Conservation (phyloP, 2,888 invertebrate species). For the Ecliptopera silaceata region DNA sequence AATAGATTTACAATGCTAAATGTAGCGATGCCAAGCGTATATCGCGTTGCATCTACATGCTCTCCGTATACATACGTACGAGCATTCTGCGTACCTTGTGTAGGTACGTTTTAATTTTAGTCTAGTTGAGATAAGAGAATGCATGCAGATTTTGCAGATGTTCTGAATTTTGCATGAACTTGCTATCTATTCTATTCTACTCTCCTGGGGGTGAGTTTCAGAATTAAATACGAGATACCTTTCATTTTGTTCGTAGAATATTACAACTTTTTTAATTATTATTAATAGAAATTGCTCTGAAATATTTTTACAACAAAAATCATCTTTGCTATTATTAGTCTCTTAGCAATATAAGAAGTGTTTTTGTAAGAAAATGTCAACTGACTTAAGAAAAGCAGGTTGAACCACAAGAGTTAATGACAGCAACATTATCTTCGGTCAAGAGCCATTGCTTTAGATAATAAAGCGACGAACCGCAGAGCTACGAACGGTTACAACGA, state of each 20-base stretch:
- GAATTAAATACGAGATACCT: neutral
- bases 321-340: no score
- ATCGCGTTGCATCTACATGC: neutral
- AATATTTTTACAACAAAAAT: neutral
- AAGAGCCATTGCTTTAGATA: conserved; percentile 10
- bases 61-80: conserved; percentile 1
- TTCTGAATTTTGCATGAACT: conserved; percentile 17
- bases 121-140: conserved; percentile 23
- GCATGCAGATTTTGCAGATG: conserved; percentile 20
- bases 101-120: conserved; percentile 25
- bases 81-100: conserved; percentile 8
- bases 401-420: conserved; percentile 7
- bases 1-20: neutral
- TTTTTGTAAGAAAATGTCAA: neutral
- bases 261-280: no score
- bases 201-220: neutral
- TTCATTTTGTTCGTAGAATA: neutral
- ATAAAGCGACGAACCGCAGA: conserved; percentile 7
- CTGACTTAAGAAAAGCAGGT: no score
- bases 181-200: conserved; percentile 9
- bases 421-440: conserved; percentile 3
- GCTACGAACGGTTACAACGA: neutral
- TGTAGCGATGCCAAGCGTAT: conserved; percentile 4
- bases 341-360: no score
- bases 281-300: no score